phyloP scores from a whole-genome alignment of 2,888 invertebrate species.

The Exocentrus adspersus region DNA sequence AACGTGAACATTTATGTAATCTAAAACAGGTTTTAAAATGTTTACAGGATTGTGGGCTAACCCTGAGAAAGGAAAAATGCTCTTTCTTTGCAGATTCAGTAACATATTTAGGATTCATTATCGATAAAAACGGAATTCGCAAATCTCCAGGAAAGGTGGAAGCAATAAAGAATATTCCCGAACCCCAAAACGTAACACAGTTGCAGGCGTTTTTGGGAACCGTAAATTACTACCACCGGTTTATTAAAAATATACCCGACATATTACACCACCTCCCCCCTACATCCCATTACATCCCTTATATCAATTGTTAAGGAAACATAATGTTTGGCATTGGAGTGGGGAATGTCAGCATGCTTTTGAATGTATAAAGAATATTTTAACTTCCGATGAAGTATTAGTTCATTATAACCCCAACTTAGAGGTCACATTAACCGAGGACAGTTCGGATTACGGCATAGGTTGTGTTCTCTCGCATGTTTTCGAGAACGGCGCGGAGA shows the following conservation, averaged over 20 bases:
- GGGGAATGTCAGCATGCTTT: not conserved
- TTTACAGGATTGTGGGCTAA: not conserved
- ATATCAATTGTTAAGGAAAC: conserved; percentile 12
- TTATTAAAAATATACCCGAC: conserved; percentile 2
- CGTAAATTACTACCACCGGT: not conserved
- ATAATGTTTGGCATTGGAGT: not conserved
- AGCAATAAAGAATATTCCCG: conserved; percentile 6
- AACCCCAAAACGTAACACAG: conserved; percentile 13
- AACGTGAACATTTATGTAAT: not conserved
- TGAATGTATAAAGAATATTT: not conserved
- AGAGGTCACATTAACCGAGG: not conserved
- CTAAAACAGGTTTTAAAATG: not conserved
- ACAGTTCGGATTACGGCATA: not conserved
- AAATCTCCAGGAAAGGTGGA: not conserved
- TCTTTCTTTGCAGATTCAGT: not conserved
- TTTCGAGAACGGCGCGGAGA: not conserved
- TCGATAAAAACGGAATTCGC: not conserved
- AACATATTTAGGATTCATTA: not conserved
- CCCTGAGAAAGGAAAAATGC: not conserved
- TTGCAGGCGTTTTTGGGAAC: conserved; percentile 11
- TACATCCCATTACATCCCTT: conserved; percentile 8
- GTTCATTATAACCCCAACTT: not conserved
- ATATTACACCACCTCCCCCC: no score
- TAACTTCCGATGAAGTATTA: not conserved
- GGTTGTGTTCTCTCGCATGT: not conserved